Conservation (phyloP, 2,888 invertebrate species). For the Nineta flava region DNA sequence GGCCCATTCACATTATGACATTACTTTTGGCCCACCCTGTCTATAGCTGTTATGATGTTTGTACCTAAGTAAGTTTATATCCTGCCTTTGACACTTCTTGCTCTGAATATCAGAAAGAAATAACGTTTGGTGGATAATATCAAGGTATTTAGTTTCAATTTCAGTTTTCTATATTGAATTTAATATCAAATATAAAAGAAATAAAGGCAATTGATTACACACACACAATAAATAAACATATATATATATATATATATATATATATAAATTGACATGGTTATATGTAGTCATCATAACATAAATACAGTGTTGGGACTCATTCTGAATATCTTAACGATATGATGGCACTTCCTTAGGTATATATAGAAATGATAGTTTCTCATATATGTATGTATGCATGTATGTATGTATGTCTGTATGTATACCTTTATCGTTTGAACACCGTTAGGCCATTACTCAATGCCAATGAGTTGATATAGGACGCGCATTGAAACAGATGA, state of each 20-base stretch:
- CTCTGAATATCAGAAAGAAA: too few relatives aligned
- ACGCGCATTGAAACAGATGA: background rate
- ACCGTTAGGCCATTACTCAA: constrained; percentile 16
- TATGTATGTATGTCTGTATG: background rate
- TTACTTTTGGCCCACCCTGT: too few relatives aligned
- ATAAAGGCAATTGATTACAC: too few relatives aligned
- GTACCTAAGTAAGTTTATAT: too few relatives aligned
- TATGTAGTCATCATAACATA: background rate
- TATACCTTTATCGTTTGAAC: background rate
- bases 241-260: background rate
- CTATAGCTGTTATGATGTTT: too few relatives aligned
- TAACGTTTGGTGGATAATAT: too few relatives aligned
- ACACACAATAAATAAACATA: background rate
- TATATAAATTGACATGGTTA: background rate
- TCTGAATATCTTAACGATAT: background rate
- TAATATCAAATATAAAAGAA: too few relatives aligned
- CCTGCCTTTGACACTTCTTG: too few relatives aligned
- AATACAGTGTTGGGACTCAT: background rate
- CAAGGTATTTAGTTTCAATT: too few relatives aligned
- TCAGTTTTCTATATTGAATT: too few relatives aligned
- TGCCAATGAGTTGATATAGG: constrained; percentile 17
- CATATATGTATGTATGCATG: background rate
- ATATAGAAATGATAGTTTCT: background rate
- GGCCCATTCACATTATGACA: too few relatives aligned
- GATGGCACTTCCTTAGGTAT: background rate